Evolutionary conservation across 1,140 invertebrate genomes (phyloP).

Genomic region (Lepidostoma basale): DNA sequence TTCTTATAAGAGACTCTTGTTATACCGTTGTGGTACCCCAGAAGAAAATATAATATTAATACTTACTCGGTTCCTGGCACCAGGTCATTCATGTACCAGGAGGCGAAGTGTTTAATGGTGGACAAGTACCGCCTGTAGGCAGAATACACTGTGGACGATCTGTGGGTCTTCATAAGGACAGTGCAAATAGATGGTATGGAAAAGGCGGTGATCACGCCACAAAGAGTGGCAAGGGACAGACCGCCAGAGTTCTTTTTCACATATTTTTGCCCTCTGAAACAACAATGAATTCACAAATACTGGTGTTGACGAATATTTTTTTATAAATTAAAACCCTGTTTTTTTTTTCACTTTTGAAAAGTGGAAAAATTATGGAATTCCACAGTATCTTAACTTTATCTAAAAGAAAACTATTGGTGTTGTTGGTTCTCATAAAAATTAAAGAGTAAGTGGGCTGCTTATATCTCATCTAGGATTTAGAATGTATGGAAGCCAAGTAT

Average conservation of each 20-base stretch:
- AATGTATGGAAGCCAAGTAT: too few relatives aligned
- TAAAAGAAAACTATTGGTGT: too few relatives aligned
- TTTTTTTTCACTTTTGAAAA: not conserved
- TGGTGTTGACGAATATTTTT: not conserved
- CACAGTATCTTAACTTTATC: too few relatives aligned
- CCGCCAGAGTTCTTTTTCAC: constrained; percentile 65
- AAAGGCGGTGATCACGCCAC: constrained; percentile 68
- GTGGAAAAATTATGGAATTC: not conserved
- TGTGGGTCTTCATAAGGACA: constrained; percentile 68
- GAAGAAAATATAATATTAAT: not conserved
- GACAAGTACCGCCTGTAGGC: constrained; percentile 79
- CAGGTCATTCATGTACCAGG: constrained; percentile 76
- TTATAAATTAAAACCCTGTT: too few relatives aligned
- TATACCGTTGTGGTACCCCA: not conserved
- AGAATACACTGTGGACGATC: constrained; percentile 65
- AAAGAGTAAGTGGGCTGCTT: too few relatives aligned
- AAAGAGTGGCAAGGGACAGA: constrained; percentile 64
- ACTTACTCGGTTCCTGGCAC: constrained; percentile 62
- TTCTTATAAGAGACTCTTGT: not conserved
- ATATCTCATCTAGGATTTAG: too few relatives aligned
- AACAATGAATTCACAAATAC: too few relatives aligned
- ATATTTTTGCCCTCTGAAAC: constrained; percentile 68
- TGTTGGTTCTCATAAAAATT: too few relatives aligned
- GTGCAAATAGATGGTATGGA: constrained; percentile 67
- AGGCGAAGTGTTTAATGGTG: constrained; percentile 71